Evolutionary conservation across 2,888 invertebrate genomes (phyloP).

Genomic region (Rhagophthalmus giganteus): DNA sequence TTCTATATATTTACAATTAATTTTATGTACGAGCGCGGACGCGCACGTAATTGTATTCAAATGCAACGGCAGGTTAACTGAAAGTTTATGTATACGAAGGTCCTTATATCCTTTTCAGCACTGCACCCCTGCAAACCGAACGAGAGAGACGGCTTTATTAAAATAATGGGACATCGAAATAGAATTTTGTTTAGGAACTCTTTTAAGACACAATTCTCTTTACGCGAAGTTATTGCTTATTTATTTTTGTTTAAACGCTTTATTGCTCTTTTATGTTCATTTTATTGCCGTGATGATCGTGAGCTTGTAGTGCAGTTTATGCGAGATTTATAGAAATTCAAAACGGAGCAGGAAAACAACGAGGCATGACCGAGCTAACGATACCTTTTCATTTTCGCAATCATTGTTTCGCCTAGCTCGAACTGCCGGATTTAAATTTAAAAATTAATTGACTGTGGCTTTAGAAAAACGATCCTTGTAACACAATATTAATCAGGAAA

Average conservation of each 20-base stretch:
- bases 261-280: constrained; percentile 27
- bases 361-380: constrained; percentile 5
- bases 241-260: constrained; percentile 29
- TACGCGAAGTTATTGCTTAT: constrained; percentile 24
- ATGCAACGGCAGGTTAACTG: constrained; percentile 38
- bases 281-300: constrained; percentile 28
- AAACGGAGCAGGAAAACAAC: constrained; percentile 17
- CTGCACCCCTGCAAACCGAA: constrained; percentile 3
- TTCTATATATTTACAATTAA: constrained; percentile 56
- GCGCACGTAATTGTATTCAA: constrained; percentile 55
- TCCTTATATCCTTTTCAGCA: constrained; percentile 19
- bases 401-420: too few relatives aligned
- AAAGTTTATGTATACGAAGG: constrained; percentile 23
- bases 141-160: constrained; percentile 20
- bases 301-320: constrained; percentile 22
- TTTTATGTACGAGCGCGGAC: constrained; percentile 53
- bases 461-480: too few relatives aligned
- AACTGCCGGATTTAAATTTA: too few relatives aligned
- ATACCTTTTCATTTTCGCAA: constrained; percentile 11
- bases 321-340: constrained; percentile 26
- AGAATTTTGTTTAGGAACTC: constrained; percentile 31
- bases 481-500: not conserved
- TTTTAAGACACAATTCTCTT: constrained; percentile 28
- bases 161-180: constrained; percentile 5
- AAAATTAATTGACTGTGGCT: too few relatives aligned